Evolutionary conservation across 1,140 invertebrate species (phyloP).

Genomic region (Calliopsis andreniformis): DNA sequence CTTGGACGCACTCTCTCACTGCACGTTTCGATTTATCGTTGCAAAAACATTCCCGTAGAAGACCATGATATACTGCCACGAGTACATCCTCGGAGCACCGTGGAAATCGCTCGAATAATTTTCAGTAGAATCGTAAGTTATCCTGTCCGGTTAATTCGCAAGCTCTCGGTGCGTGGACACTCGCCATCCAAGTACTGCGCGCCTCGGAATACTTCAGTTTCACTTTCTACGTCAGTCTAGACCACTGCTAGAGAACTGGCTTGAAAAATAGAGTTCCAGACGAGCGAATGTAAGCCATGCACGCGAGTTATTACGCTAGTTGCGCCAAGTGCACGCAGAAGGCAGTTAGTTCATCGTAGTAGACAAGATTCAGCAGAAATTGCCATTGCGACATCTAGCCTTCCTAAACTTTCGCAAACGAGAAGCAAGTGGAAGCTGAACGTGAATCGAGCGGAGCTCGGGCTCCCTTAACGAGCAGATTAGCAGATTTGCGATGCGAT

Average conservation of each 20-base stretch:
- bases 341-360: background rate
- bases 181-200: too few relatives aligned
- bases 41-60: background rate
- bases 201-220: too few relatives aligned
- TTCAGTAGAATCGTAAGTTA: background rate
- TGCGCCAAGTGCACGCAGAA: background rate
- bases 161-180: too few relatives aligned
- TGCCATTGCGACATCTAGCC: background rate
- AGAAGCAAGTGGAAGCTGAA: background rate
- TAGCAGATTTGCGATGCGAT: slow-evolving; percentile 12
- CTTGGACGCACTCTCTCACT: slow-evolving; percentile 17
- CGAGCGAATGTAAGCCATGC: too few relatives aligned
- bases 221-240: too few relatives aligned
- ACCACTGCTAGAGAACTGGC: too few relatives aligned
- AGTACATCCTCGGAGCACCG: background rate
- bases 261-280: too few relatives aligned
- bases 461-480: slow-evolving; percentile 3
- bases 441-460: background rate
- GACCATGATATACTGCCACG: background rate
- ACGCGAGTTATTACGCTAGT: background rate
- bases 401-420: slow-evolving; percentile 2
- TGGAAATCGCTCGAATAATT: too few relatives aligned
- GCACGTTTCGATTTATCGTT: slow-evolving; percentile 7
- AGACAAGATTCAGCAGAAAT: background rate
- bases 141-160: too few relatives aligned